These are phyloP conservation scores for Coracias cyanogaster DNA, from an alignment of 2,797 vertebrate genomes.

Conservation along the genomic window DNA sequence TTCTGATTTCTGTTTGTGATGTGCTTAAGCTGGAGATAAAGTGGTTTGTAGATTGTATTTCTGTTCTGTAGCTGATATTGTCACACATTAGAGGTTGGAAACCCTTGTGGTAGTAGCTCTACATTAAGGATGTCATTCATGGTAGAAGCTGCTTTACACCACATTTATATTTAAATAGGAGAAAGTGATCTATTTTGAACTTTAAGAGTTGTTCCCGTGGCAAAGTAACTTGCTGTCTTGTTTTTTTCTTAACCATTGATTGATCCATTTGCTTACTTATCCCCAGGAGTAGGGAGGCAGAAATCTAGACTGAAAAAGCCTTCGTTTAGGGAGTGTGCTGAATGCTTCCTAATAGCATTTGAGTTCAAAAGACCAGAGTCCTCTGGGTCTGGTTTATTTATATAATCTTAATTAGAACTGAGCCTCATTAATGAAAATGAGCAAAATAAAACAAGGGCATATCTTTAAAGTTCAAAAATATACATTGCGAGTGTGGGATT, in stretches of 20 bases:
- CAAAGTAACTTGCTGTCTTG: slow-evolving; percentile 56
- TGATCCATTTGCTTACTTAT: slow-evolving; percentile 44
- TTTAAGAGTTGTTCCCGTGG: slow-evolving; percentile 70
- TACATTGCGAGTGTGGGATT: neutral
- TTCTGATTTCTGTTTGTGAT: slow-evolving; percentile 4
- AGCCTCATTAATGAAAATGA: slow-evolving; percentile 50
- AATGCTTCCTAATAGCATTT: slow-evolving; percentile 28
- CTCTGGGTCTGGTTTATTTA: slow-evolving; percentile 39
- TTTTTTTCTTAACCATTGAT: slow-evolving; percentile 60
- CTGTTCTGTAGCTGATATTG: slow-evolving; percentile 38
- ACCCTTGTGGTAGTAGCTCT: slow-evolving; percentile 48
- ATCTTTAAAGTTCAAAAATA: neutral
- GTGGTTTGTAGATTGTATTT: slow-evolving; percentile 27
- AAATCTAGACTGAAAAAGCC: slow-evolving; percentile 24
- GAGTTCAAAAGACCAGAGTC: slow-evolving; percentile 36
- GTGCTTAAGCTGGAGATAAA: neutral
- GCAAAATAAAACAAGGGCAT: slow-evolving; percentile 23
- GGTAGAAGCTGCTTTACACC: slow-evolving; percentile 61
- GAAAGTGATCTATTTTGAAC: slow-evolving; percentile 72
- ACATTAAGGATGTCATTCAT: slow-evolving; percentile 66
- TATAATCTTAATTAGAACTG: slow-evolving; percentile 49
- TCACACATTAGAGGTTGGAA: slow-evolving; percentile 27
- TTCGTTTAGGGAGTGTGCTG: slow-evolving; percentile 33
- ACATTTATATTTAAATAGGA: slow-evolving; percentile 73
- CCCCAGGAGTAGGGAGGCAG: slow-evolving; percentile 13